Conservation (phyloP, 2,113 vertebrate species). For the Himantopus leucocephalus region DNA sequence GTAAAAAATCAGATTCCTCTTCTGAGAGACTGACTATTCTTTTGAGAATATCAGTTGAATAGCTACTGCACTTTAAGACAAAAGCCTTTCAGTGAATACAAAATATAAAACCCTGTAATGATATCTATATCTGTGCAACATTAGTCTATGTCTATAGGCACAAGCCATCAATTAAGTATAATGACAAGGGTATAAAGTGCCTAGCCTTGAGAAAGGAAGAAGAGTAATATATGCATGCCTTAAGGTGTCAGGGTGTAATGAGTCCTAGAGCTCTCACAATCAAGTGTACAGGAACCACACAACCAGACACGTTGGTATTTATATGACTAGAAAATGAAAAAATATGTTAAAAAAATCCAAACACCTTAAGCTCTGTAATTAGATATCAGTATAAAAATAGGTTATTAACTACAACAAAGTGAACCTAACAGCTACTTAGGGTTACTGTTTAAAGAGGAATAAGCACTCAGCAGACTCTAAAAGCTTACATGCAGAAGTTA, state of each 20-base stretch:
- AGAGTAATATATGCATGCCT: not conserved
- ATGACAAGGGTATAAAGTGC: not conserved
- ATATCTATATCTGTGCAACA: not conserved
- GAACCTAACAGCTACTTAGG: not conserved
- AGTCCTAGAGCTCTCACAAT: not conserved
- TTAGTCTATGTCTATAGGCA: not conserved
- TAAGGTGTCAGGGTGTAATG: not conserved
- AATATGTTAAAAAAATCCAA: not conserved
- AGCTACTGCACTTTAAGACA: not conserved
- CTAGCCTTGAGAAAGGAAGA: not conserved
- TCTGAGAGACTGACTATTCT: conserved; percentile 1
- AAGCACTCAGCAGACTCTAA: not conserved
- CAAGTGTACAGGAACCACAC: not conserved
- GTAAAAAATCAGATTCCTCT: conserved; percentile 14
- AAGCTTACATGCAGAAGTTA: not conserved
- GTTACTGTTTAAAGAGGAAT: not conserved
- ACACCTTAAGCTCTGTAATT: not conserved
- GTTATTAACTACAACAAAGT: not conserved
- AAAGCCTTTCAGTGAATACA: conserved; percentile 6
- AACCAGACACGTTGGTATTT: not conserved
- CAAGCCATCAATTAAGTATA: not conserved
- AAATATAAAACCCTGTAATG: not conserved
- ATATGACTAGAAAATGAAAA: not conserved
- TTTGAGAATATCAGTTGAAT: conserved; percentile 40
- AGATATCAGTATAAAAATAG: not conserved